Evolutionary conservation across 2,113 vertebrate species (phyloP).

Genomic region (human (Homo sapiens)): DNA sequence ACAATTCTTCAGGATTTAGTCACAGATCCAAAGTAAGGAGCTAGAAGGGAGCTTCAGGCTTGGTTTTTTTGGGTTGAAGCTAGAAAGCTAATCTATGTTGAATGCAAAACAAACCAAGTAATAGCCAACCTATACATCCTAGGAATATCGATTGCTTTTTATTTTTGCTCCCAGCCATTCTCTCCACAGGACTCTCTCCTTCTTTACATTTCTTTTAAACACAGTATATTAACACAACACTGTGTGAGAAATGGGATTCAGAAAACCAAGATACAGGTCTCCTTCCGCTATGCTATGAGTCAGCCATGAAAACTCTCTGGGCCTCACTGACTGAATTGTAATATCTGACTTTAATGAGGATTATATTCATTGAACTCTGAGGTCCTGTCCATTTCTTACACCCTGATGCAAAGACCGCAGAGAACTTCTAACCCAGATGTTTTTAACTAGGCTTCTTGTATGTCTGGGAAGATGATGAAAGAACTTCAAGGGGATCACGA

Average conservation of each 20-base stretch:
- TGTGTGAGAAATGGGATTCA: background rate
- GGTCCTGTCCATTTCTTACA: background rate
- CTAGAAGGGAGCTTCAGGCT: background rate
- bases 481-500: background rate
- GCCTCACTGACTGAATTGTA: background rate
- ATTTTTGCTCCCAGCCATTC: background rate
- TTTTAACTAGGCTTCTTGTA: background rate
- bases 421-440: background rate
- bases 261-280: background rate
- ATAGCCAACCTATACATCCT: background rate
- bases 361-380: background rate
- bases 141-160: background rate
- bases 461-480: background rate
- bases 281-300: background rate
- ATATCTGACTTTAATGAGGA: background rate
- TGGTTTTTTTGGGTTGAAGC: background rate
- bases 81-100: conserved; percentile 9
- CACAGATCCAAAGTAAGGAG: background rate
- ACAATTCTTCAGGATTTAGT: background rate
- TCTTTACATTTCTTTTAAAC: background rate
- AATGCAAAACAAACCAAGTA: conserved; percentile 10
- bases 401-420: background rate
- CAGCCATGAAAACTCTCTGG: background rate
- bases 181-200: background rate
- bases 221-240: background rate